Conservation (phyloP, 2,113 vertebrate genomes). For the Turdus rufiventris region DNA sequence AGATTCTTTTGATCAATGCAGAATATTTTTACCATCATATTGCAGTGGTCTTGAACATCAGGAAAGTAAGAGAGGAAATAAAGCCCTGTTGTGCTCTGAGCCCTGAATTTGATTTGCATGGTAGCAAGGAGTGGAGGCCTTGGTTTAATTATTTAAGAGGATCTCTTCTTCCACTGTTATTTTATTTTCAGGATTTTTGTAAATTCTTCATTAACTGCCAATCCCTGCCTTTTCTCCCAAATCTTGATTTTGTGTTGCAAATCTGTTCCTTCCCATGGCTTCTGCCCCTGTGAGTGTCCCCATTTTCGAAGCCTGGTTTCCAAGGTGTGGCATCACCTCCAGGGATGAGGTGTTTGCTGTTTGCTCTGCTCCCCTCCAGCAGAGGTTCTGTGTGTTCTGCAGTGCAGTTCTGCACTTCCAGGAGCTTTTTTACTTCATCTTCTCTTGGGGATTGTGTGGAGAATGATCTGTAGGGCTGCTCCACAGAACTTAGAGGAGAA, state of each 20-base stretch:
- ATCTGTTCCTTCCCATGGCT: not conserved
- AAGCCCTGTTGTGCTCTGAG: not conserved
- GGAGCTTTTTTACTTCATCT: not conserved
- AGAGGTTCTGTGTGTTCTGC: not conserved
- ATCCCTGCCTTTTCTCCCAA: not conserved
- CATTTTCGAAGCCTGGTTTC: not conserved
- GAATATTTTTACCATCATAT: not conserved
- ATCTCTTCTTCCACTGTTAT: not conserved
- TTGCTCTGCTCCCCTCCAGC: not conserved
- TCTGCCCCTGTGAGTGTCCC: not conserved
- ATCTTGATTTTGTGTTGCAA: not conserved
- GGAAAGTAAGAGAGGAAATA: not conserved
- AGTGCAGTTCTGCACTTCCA: not conserved
- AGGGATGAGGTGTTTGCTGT: not conserved
- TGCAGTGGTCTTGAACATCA: not conserved
- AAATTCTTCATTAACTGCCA: not conserved
- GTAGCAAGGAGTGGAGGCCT: not conserved
- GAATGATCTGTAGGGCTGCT: not conserved
- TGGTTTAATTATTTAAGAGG: not conserved
- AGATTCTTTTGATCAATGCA: not conserved
- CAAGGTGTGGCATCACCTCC: not conserved
- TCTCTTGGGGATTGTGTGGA: not conserved
- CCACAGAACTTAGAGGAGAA: not conserved
- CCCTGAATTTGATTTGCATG: not conserved
- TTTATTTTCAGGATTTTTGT: not conserved